These are phyloP conservation scores for Porphyrio hochstetteri DNA, from an alignment of 2,113 vertebrate species.

Conservation along the genomic window DNA sequence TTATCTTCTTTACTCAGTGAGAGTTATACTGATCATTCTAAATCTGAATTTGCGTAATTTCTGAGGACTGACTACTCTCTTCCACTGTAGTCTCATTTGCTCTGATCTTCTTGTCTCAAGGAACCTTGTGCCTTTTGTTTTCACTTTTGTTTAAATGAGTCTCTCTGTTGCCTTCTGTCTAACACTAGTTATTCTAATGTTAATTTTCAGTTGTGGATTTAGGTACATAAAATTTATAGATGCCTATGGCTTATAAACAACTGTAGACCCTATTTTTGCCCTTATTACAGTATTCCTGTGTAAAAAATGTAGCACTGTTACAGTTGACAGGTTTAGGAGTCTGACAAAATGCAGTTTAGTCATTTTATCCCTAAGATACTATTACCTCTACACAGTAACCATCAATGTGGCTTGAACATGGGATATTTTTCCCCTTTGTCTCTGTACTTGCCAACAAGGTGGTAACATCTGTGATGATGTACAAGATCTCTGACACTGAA, in stretches of 20 bases:
- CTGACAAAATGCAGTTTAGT: not conserved
- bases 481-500: not conserved
- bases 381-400: not conserved
- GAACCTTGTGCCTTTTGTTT: not conserved
- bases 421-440: not conserved
- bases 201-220: not conserved
- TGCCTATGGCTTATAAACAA: not conserved
- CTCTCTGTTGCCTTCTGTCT: not conserved
- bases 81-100: not conserved
- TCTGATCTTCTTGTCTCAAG: not conserved
- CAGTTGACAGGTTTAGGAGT: not conserved
- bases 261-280: not conserved
- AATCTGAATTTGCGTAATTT: not conserved
- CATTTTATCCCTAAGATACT: not conserved
- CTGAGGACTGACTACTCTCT: not conserved
- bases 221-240: not conserved
- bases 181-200: not conserved
- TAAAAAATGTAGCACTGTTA: not conserved
- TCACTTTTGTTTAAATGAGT: not conserved
- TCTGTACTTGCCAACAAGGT: not conserved
- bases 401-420: not conserved
- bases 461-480: not conserved
- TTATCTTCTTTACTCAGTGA: not conserved
- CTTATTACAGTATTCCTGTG: not conserved
- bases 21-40: not conserved